Base-by-base conservation (phyloP, 2,888 invertebrate genomes). In the Xanthostigma xanthostigma region DNA sequence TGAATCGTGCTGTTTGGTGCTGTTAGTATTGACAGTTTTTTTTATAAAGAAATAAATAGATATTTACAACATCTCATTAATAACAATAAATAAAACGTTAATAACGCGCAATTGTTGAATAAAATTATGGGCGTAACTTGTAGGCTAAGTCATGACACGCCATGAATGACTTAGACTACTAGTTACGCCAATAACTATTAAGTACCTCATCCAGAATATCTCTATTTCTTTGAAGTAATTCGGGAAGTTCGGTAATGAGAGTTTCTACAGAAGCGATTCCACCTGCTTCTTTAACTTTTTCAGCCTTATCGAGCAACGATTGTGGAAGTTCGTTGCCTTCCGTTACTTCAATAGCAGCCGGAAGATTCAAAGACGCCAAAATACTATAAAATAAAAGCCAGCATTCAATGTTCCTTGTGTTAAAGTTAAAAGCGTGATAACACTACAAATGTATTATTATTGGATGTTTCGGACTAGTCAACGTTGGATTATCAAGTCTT, bases 161-260 rank as follows among this genome's bases (percentile, higher is more conserved):
- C n/a, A n/a, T n/a, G n/a, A n/a, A n/a, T n/a, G n/a, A n/a, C n/a
- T n/a, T n/a, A n/a, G n/a, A n/a, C n/a, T n/a, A n/a, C n/a, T n/a
- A n/a, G n/a, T n/a, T n/a, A n/a, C n/a, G n/a, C n/a, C n/a, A n/a
- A n/a, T n/a, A n/a, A n/a, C n/a, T n/a, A n/a, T 42, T 45, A 42
- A 40, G 53, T 62, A 85, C 86, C 78, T 97, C 97, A 64, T 93
- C 86, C 2, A 98, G 75, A 59, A 98, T 94, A 66, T 98, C 92
- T 55, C 80, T 81, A 70, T 98, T 98, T 53, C 97, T 76, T 65
- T 85, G 84, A 57, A 96, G 75, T 55, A 93, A 72, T 53, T 89
- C 88, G 0, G 97, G 98, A 55, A 98, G 71, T 62, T 96, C 94
- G 53, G 73, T 77, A 63, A 95, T 82, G 62, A 88, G 75, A 3